Conservation (phyloP, 2,113 vertebrate genomes). For the Macrotus californicus region DNA sequence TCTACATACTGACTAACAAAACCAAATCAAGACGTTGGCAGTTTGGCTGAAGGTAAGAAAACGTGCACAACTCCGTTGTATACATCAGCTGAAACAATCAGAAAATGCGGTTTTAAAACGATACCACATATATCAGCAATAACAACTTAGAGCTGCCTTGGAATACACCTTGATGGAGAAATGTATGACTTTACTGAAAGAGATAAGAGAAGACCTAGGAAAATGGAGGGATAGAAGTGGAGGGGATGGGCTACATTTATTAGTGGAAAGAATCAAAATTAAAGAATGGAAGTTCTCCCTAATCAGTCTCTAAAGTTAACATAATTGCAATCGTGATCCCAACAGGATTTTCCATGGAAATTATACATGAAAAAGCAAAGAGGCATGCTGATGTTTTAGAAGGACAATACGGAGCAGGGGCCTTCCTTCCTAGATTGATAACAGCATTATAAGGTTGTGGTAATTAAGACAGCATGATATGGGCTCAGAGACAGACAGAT, state of each 20-base stretch:
- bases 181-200: slow-evolving; percentile 38
- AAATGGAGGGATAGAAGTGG: background rate
- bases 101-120: slow-evolving; percentile 20
- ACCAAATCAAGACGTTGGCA: background rate
- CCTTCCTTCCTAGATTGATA: background rate
- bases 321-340: background rate
- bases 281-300: background rate
- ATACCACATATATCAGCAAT: background rate
- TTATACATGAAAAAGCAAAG: background rate
- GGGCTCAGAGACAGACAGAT: background rate
- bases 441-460: background rate
- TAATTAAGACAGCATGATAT: background rate
- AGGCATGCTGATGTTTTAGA: background rate
- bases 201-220: background rate
- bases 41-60: background rate
- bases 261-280: slow-evolving; percentile 15
- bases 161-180: slow-evolving; percentile 43
- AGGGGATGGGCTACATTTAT: background rate
- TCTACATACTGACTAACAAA: background rate
- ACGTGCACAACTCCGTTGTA: background rate
- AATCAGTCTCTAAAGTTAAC: background rate
- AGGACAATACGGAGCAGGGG: background rate
- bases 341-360: background rate
- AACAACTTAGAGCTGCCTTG: background rate
- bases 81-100: background rate